A percentile compares a stretch with the other conserved stretches of the same genome.
These are phyloP conservation scores for Ichneumoninae sp. DNA, from an alignment of 2,888 invertebrate species.

Conservation along the genomic window DNA sequence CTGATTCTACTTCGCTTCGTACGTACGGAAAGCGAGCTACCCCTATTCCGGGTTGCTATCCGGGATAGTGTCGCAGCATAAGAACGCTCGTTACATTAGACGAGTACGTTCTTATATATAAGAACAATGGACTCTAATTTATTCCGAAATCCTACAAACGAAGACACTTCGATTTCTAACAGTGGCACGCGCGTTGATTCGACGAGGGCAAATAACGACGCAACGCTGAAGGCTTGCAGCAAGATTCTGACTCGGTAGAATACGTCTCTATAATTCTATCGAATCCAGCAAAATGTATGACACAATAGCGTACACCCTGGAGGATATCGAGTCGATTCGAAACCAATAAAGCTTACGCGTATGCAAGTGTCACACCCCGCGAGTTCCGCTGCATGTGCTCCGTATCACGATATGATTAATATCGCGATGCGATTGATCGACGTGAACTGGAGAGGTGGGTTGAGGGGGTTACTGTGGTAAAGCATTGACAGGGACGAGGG, in stretches of 20 bases:
- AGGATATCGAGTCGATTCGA: constrained; percentile 42
- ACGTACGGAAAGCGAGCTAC: constrained; percentile 47
- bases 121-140: not conserved
- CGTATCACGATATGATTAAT: constrained; percentile 75
- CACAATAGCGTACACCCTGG: constrained; percentile 16
- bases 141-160: not conserved
- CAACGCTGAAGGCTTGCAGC: not conserved
- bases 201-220: not conserved
- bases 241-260: not conserved
- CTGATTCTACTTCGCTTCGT: constrained; percentile 74
- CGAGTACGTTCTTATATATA: constrained; percentile 6
- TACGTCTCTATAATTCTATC: constrained; percentile 1
- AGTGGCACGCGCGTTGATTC: not conserved
- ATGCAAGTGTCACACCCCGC: constrained; percentile 63
- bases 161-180: not conserved
- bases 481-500: constrained; percentile 59
- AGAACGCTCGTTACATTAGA: constrained; percentile 20
- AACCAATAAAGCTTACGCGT: constrained; percentile 56
- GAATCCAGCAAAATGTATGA: not conserved
- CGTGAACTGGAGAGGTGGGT: constrained; percentile 68
- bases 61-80: constrained; percentile 2
- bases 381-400: constrained; percentile 61
- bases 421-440: constrained; percentile 76
- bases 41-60: constrained; percentile 29
- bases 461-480: constrained; percentile 13